Conservation (phyloP, 2,113 vertebrate genomes). For the Nyctibius bracteatus region DNA sequence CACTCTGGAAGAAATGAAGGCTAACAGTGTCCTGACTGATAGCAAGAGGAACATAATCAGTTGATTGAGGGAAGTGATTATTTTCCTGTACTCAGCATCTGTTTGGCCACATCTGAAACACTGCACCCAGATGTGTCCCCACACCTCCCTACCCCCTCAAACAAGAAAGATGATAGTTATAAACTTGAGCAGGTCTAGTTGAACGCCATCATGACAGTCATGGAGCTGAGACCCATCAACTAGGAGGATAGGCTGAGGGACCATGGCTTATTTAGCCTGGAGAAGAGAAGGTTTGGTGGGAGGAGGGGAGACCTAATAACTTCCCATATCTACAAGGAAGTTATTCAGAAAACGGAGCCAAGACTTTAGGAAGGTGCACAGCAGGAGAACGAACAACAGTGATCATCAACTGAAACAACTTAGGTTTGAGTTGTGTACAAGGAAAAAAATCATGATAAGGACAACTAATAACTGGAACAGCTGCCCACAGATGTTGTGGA, state of each 20-base stretch:
- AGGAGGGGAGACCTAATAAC: background rate
- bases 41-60: background rate
- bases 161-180: background rate
- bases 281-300: background rate
- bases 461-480: background rate
- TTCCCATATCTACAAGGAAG: background rate
- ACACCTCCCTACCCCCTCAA: background rate
- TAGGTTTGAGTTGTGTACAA: background rate
- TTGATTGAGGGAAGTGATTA: background rate
- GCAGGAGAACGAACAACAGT: background rate
- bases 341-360: background rate
- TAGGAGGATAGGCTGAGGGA: background rate
- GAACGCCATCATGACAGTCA: background rate
- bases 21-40: background rate
- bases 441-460: background rate
- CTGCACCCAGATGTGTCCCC: background rate
- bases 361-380: background rate
- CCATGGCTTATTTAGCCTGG: background rate
- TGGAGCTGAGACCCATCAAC: background rate
- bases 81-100: background rate
- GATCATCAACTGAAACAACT: background rate
- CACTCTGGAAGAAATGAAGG: background rate
- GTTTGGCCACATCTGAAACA: background rate
- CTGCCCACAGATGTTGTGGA: background rate
- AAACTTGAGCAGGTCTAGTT: background rate